A percentile compares a stretch with the other conserved stretches of the same genome.
Evolutionary conservation across 2,113 vertebrate genomes (phyloP).

Genomic region (Triplophysa rosa): DNA sequence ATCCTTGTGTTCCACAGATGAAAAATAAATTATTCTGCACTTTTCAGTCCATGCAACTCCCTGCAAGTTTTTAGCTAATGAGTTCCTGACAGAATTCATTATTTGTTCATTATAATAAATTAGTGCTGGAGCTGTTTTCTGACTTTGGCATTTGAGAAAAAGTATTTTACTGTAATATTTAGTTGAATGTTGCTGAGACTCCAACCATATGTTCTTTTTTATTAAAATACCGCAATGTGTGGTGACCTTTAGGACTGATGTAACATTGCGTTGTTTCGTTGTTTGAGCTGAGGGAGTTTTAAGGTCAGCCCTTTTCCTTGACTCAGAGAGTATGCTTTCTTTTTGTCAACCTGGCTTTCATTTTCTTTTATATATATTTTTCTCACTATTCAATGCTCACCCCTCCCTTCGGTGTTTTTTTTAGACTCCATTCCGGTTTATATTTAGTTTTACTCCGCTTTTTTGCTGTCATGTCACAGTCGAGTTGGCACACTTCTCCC

Average conservation of each 20-base stretch:
- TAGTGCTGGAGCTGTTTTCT: conserved; percentile 31
- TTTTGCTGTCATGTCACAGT: conserved; percentile 48
- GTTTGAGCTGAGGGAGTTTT: conserved; percentile 39
- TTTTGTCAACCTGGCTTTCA: conserved; percentile 12
- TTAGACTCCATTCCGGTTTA: conserved; percentile 41
- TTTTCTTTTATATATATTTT: conserved; percentile 10
- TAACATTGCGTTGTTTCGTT: conserved; percentile 26
- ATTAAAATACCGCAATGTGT: conserved; percentile 17
- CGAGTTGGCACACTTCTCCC: conserved; percentile 12
- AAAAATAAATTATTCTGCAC: conserved; percentile 35
- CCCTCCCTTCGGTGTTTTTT: conserved; percentile 43
- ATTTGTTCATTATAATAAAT: conserved; percentile 32
- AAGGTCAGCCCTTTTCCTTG: conserved; percentile 39
- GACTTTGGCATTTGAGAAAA: conserved; percentile 9
- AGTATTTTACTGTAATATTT: conserved; percentile 19
- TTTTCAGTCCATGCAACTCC: conserved; percentile 13
- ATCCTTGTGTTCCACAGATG: background rate
- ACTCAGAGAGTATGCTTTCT: conserved; percentile 21
- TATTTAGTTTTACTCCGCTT: conserved; percentile 42
- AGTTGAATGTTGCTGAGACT: background rate
- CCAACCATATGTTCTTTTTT: conserved; percentile 32
- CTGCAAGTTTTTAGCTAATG: conserved; percentile 33
- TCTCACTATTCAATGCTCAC: conserved; percentile 48
- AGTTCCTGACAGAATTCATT: conserved; percentile 25
- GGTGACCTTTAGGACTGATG: conserved; percentile 42